phyloP scores from a whole-genome alignment of 2,888 invertebrate species.

The Troglohyphantes excavatus region DNA sequence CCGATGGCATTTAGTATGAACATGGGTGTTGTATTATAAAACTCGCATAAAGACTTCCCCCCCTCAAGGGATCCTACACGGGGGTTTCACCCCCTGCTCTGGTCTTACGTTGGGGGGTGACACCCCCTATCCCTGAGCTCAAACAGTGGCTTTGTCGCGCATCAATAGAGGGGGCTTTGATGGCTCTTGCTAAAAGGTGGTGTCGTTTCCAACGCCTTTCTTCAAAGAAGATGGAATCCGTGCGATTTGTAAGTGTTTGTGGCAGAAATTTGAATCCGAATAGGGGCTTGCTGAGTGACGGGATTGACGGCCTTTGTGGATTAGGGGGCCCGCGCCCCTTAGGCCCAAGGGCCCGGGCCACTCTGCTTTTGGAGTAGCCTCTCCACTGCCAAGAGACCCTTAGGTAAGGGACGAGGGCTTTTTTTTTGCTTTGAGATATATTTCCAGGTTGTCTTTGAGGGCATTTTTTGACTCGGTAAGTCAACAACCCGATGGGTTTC shows the following conservation, averaged over 20 bases:
- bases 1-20: constrained; percentile 68
- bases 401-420: no score
- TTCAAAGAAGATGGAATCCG: constrained; percentile 53
- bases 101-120: constrained; percentile 41
- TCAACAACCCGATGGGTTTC: no score
- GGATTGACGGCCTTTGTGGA: constrained; percentile 61
- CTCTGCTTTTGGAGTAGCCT: constrained; percentile 51
- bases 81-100: constrained; percentile 23
- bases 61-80: constrained; percentile 15
- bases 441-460: not conserved
- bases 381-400: constrained; percentile 15
- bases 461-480: not conserved
- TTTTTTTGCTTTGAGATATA: not conserved
- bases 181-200: constrained; percentile 67
- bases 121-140: constrained; percentile 53
- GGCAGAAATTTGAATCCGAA: constrained; percentile 58
- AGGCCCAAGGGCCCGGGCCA: constrained; percentile 41
- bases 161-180: constrained; percentile 69
- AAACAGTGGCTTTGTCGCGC: constrained; percentile 76
- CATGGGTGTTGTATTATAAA: constrained; percentile 68
- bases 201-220: constrained; percentile 26
- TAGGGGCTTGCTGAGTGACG: constrained; percentile 50
- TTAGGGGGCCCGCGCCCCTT: constrained; percentile 50
- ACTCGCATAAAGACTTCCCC: constrained; percentile 42
- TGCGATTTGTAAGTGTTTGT: constrained; percentile 74